A percentile compares a stretch with the other conserved stretches of the same genome.
Conservation (phyloP, 2,888 invertebrate species). For the Drosophila picticornis region DNA sequence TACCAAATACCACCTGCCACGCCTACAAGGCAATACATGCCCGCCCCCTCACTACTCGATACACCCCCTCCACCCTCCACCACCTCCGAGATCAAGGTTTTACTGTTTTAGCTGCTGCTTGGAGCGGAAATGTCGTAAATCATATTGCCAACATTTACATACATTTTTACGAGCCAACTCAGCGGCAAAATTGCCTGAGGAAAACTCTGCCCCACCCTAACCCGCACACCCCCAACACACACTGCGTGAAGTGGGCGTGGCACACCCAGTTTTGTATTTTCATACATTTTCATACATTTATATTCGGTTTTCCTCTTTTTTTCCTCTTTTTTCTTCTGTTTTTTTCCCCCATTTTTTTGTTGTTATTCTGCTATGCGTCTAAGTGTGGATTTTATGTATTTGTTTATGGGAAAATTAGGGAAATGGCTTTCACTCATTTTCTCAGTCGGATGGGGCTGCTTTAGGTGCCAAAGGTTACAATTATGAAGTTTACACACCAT, state of each 20-base stretch:
- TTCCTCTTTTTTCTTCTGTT: conserved; percentile 8
- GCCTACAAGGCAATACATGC: conserved; percentile 36
- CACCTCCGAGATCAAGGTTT: neutral
- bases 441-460: conserved; percentile 16
- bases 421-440: conserved; percentile 78
- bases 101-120: conserved; percentile 22
- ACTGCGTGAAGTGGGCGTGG: conserved; percentile 42
- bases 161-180: conserved; percentile 74
- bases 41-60: conserved; percentile 45
- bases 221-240: conserved; percentile 28
- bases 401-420: conserved; percentile 84
- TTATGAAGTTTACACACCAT: conserved; percentile 81
- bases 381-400: conserved; percentile 83
- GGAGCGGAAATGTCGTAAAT: conserved; percentile 77
- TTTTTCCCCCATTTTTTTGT: conserved; percentile 11
- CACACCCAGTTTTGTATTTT: conserved; percentile 26
- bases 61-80: neutral
- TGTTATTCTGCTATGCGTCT: conserved; percentile 56
- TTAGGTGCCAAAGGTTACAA: conserved; percentile 80
- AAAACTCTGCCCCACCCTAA: neutral
- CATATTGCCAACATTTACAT: conserved; percentile 79
- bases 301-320: neutral
- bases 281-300: conserved; percentile 5
- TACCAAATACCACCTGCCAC: conserved; percentile 37
- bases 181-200: conserved; percentile 50